Conservation (phyloP, 2,797 vertebrate species). For the Sebastes hubbsi region DNA sequence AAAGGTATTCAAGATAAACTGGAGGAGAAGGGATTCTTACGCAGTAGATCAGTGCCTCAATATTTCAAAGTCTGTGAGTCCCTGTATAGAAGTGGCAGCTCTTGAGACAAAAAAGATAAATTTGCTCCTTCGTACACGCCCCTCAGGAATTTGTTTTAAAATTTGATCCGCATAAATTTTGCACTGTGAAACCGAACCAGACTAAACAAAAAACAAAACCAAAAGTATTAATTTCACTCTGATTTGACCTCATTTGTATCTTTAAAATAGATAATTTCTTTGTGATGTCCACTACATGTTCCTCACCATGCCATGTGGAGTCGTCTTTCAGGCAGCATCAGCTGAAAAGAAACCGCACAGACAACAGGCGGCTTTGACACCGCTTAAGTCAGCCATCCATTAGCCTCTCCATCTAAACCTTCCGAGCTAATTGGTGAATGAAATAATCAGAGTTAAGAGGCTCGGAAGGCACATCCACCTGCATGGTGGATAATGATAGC, state of each 20-base stretch:
- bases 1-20: too few species aligned
- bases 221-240: background rate
- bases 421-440: constrained; percentile 88
- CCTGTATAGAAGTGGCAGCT: too few species aligned
- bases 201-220: background rate
- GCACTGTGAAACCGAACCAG: too few species aligned
- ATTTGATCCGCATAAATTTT: too few species aligned
- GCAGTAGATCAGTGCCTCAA: too few species aligned
- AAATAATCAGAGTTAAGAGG: constrained; percentile 88
- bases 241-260: background rate
- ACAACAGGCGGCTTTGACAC: constrained; percentile 88
- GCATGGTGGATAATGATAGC: constrained; percentile 48
- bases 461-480: constrained; percentile 81
- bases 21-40: too few species aligned
- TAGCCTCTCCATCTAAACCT: constrained; percentile 78
- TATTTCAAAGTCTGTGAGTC: too few species aligned
- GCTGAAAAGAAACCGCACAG: constrained; percentile 80
- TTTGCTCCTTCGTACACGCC: too few species aligned
- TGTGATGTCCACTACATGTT: background rate
- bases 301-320: background rate
- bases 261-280: background rate
- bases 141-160: too few species aligned
- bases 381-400: constrained; percentile 71
- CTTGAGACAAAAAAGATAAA: too few species aligned
- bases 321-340: constrained; percentile 82